Evolutionary conservation across 2,888 invertebrate genomes (phyloP), one percentile per base, ranked within the genome.

Genomic region (Cactoblastis cactorum): DNA sequence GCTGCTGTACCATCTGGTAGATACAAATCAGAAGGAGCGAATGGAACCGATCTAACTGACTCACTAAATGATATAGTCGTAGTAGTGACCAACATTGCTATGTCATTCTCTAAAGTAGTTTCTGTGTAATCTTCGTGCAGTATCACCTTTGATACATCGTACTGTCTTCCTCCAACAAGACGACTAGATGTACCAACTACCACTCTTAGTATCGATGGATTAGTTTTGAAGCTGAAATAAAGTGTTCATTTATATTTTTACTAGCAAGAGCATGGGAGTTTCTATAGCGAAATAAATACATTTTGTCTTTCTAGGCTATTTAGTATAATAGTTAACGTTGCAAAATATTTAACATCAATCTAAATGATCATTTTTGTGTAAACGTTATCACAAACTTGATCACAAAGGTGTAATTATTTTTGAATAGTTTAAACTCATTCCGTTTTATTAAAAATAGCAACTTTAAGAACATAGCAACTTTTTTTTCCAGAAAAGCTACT

Each of bases 151-250:
- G 69, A 65, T 11, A 88, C 58, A 0, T 75, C 72, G 49, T 83
- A 80, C 1, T 63, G 53, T 32, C 61, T 72, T 1, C 90, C 90
- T 5, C 85, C 87, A 11, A 74, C 61, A 8, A 65, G 54, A 4
- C 84, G 74, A 24, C 51, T 66, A 0, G 75, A 60, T 11, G 83
- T 81, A 1, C 88, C 88, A 1, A 83, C 86, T 0, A 70, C 65
- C 1, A 77, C 68, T 61, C 69, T 67, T 3, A 87, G 52, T 0
- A 53, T 54, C 15, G 73, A 66, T 45, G 83, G 76, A 8, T 69
- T 58, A 4, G 35, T 22, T 22, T 22, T 22, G 22, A 22, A 22
- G 22, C 22, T 22, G 3, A 22, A 4, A 22, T 22, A 22, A 22
- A n/a, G 24, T 24, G 24, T 24, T 5, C 24, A 24, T 24, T 19